Evolutionary conservation across 2,888 invertebrate species (phyloP).

Genomic region (Pelosia muscerda): DNA sequence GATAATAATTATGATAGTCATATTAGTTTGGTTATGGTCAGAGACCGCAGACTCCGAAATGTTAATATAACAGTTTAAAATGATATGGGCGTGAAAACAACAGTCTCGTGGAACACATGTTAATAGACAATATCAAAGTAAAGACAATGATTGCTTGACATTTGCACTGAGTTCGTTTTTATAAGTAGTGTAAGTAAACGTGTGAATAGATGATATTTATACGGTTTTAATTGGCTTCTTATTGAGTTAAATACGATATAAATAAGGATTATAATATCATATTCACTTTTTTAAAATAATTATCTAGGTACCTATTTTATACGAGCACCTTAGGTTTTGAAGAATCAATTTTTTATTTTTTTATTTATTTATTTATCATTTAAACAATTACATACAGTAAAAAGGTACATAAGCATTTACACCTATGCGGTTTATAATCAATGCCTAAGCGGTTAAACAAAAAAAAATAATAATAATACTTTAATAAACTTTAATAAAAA

Average conservation of each 20-base stretch:
- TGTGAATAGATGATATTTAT: slow-evolving; percentile 5
- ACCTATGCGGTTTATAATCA: too few species aligned
- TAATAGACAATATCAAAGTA: slow-evolving; percentile 42
- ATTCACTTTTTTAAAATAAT: neutral
- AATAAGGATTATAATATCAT: neutral
- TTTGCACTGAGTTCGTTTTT: slow-evolving; percentile 23
- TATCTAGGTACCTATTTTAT: too few species aligned
- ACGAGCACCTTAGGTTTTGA: neutral
- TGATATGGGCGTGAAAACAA: slow-evolving; percentile 50
- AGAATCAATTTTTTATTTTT: neutral
- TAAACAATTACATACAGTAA: too few species aligned
- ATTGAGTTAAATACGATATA: neutral
- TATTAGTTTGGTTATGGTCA: slow-evolving; percentile 47
- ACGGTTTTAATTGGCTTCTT: neutral
- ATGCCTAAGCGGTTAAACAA: too few species aligned
- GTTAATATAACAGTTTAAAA: slow-evolving; percentile 40
- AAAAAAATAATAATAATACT: too few species aligned
- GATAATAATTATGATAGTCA: slow-evolving; percentile 41
- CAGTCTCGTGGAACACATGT: slow-evolving; percentile 47
- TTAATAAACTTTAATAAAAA: too few species aligned
- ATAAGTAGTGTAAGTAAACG: slow-evolving; percentile 2
- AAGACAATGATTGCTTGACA: slow-evolving; percentile 38
- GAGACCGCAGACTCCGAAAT: slow-evolving; percentile 49
- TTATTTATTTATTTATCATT: too few species aligned
- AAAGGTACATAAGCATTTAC: too few species aligned